Percentiles rank a stretch among this genome's conserved stretches.
These are phyloP conservation scores for Troglohyphantes excavatus DNA, from an alignment of 2,888 invertebrate species.

Conservation along the genomic window DNA sequence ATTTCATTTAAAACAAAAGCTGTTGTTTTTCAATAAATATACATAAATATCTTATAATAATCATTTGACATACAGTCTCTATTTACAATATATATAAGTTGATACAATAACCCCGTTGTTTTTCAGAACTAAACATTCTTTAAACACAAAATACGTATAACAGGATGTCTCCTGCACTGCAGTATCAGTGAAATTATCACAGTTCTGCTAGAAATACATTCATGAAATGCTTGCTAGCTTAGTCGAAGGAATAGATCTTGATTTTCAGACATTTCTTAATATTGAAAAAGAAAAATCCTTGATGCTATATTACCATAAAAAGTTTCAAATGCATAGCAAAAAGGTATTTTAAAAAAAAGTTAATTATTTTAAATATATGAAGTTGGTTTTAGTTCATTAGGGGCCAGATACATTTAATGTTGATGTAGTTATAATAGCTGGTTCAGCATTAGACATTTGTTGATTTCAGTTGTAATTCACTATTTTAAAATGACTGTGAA, in stretches of 20 bases:
- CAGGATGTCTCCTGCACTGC: conserved; percentile 45
- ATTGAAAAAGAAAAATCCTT: too few relatives aligned
- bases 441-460: too few relatives aligned
- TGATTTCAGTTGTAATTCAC: too few relatives aligned
- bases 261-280: too few relatives aligned
- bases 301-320: too few relatives aligned
- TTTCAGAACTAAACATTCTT: conserved; percentile 18
- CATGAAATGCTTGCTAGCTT: conserved; percentile 38
- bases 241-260: conserved; percentile 17
- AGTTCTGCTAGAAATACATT: conserved; percentile 57
- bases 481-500: too few relatives aligned
- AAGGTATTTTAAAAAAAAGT: too few relatives aligned
- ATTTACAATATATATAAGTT: conserved; percentile 73
- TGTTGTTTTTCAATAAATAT: conserved; percentile 73
- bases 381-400: too few relatives aligned
- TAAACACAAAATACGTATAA: conserved; percentile 63
- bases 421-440: too few relatives aligned
- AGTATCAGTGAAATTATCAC: conserved; percentile 73
- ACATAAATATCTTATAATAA: conserved; percentile 74
- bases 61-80: conserved; percentile 66
- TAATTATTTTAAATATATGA: too few relatives aligned
- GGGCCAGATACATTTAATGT: too few relatives aligned
- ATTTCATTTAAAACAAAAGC: conserved; percentile 76
- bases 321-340: too few relatives aligned
- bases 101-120: conserved; percentile 39